phyloP scores from a whole-genome alignment of 2,888 invertebrate species.

The Marronus borbonicus region DNA sequence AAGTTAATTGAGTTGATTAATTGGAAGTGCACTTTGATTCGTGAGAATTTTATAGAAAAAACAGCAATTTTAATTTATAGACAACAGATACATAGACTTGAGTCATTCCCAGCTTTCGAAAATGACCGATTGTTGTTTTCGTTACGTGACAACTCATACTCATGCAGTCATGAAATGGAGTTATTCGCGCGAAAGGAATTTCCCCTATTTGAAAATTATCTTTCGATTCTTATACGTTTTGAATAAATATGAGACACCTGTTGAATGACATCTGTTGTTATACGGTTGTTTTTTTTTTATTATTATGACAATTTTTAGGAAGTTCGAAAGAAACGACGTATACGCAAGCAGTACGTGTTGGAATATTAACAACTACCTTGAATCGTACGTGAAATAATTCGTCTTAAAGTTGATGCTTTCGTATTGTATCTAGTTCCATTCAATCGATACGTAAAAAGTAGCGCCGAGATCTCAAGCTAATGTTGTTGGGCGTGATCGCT shows the following conservation, averaged over 20 bases:
- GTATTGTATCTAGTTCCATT: constrained; percentile 17
- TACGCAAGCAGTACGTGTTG: neutral
- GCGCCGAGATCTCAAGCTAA: constrained; percentile 6
- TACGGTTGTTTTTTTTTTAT: neutral
- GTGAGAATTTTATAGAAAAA: too few relatives aligned
- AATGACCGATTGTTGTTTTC: too few relatives aligned
- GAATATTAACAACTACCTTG: constrained; percentile 45
- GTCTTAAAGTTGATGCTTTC: constrained; percentile 24
- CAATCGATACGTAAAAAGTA: constrained; percentile 32
- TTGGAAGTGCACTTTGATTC: too few relatives aligned
- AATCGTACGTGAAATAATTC: constrained; percentile 36
- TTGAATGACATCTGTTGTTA: constrained; percentile 38
- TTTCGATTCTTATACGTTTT: neutral
- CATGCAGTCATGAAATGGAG: too few relatives aligned
- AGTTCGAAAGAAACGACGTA: constrained; percentile 9
- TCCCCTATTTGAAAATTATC: too few relatives aligned
- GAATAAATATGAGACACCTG: constrained; percentile 18
- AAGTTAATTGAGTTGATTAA: too few relatives aligned
- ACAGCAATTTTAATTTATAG: too few relatives aligned
- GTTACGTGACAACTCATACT: neutral
- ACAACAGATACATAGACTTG: too few relatives aligned
- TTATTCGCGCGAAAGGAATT: too few relatives aligned
- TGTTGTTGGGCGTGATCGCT: constrained; percentile 25
- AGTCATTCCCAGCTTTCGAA: too few relatives aligned
- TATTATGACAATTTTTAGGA: constrained; percentile 31